Base-by-base conservation (phyloP, 2,888 invertebrate genomes). In the Dorcus parallelipipedus region DNA sequence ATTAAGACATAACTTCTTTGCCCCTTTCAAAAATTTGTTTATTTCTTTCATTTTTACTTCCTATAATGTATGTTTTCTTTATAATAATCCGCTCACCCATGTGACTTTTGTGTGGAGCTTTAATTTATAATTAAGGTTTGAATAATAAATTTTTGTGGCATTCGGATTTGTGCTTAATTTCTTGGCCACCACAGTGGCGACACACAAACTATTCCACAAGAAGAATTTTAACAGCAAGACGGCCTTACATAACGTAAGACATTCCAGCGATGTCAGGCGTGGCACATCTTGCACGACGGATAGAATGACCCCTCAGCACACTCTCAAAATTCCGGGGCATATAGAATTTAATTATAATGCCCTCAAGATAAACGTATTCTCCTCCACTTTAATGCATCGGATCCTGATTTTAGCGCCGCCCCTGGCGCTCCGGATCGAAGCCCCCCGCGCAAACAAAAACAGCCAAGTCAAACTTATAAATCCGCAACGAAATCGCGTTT, bases 171-270 rank as follows among this genome's bases (percentile, higher is more conserved):
- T n/a, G 45, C 45, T 45, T 20, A 14, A 45, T 45, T n/a, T 45
- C 10, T 9, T 20, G 60, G 60, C 64, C 63, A 64, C 64, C 63
- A 64, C 64, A 67, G 67, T 64, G 67, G 64, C 68, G 67, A 67
- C 70, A 62, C 65, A 73, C n/a, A n/a, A n/a, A 74, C 73, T 73
- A 74, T 75, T 74, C 67, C 62, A 20, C 64, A 64, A 70, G 70
- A 74, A 73, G 75, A 75, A 75, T 74, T 74, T 74, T 72, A 74
- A 74, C 73, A 71, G 73, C 70, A 67, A 66, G 70, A 70, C 69
- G 65, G 68, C 64, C 68, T 63, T 65, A 66, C 66, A 70, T 69
- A 69, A 66, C 67, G 64, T 68, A 71, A 72, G 73, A 73, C 72
- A 75, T 75, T 75, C 74, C 72, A 66, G 62, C 64, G 65, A 70